A percentile compares a stretch with the other conserved stretches of the same genome.
phyloP scores from a whole-genome alignment of 2,888 invertebrate genomes.

The Lydus trimaculatus region DNA sequence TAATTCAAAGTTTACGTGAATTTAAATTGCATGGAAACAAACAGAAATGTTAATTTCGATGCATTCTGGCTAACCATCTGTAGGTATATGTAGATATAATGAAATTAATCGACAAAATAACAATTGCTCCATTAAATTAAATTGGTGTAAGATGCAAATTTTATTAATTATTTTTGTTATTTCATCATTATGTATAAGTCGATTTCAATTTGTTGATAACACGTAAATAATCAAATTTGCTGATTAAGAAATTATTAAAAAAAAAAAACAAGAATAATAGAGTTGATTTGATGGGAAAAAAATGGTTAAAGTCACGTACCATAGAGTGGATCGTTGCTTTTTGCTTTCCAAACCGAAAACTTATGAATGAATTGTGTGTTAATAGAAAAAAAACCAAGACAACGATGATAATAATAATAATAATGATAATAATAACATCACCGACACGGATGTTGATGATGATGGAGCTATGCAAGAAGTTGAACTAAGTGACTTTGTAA shows the following conservation, averaged over 20 bases:
- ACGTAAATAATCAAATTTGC: conserved; percentile 41
- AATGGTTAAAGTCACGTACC: conserved; percentile 24
- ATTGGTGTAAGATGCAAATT: conserved; percentile 32
- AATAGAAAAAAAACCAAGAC: conserved; percentile 11
- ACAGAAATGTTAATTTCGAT: conserved; percentile 29
- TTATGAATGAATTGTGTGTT: conserved; percentile 36
- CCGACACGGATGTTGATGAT: not conserved
- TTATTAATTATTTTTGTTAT: not conserved
- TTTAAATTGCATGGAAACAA: conserved; percentile 36
- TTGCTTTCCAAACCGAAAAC: conserved; percentile 27
- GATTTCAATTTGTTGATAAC: conserved; percentile 39
- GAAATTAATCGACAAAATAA: conserved; percentile 23
- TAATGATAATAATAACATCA: not conserved
- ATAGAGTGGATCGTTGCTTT: conserved; percentile 17
- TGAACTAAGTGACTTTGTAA: conserved; percentile 27
- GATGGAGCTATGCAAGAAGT: conserved; percentile 17
- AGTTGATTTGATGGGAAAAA: not conserved
- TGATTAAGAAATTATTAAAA: conserved; percentile 13
- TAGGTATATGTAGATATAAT: no score
- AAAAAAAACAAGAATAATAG: conserved; percentile 12
- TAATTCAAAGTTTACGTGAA: conserved; percentile 38
- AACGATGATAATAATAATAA: not conserved
- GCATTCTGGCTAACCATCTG: conserved; percentile 22
- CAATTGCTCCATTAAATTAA: conserved; percentile 30
- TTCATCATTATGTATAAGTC: no score